Conservation (phyloP, 2,888 invertebrate species). For the Synanthedon vespiformis region DNA sequence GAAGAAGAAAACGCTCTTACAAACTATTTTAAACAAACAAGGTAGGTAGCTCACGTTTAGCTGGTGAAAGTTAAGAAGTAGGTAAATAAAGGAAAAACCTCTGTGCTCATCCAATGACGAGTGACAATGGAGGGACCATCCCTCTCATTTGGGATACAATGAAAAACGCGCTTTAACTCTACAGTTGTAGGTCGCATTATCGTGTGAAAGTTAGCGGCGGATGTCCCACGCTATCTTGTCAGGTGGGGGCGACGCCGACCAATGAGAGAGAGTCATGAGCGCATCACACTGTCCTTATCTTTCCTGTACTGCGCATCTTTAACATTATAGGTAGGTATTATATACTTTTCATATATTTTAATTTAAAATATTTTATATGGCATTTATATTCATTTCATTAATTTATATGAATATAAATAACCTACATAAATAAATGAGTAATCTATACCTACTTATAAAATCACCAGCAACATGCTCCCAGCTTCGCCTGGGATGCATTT, state of each 20-base stretch:
- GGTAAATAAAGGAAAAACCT: conserved; percentile 58
- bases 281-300: conserved; percentile 60
- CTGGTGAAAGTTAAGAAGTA: neutral
- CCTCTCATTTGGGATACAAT: conserved; percentile 29
- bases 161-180: conserved; percentile 23
- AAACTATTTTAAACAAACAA: no score
- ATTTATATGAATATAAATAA: no score
- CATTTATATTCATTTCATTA: no score
- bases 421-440: no score
- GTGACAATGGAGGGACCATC: conserved; percentile 61
- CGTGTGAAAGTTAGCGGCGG: conserved; percentile 31
- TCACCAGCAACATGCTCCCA: no score
- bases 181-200: conserved; percentile 15
- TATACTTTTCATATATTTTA: no score
- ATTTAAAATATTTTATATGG: no score
- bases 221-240: conserved; percentile 68
- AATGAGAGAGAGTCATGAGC: conserved; percentile 43
- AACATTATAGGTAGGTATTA: no score
- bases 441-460: no score
- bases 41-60: no score
- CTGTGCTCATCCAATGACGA: conserved; percentile 64
- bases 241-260: conserved; percentile 62
- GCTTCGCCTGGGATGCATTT: no score
- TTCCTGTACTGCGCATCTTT: conserved; percentile 53
- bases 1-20: no score